phyloP scores from a whole-genome alignment of 2,113 vertebrate species.

The Neofelis nebulosa region DNA sequence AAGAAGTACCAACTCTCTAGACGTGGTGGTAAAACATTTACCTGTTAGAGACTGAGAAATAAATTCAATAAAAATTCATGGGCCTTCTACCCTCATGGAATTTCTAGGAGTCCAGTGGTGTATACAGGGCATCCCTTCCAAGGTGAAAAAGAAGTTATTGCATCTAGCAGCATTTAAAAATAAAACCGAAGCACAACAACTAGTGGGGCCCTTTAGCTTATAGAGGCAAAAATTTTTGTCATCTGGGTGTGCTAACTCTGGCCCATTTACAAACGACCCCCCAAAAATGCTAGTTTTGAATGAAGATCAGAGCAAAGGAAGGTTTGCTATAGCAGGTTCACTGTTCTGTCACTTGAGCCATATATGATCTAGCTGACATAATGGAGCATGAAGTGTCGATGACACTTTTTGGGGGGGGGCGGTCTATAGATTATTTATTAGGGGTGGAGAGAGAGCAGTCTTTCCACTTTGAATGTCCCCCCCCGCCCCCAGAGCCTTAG shows the following conservation, averaged over 20 bases:
- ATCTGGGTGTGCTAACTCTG: neutral
- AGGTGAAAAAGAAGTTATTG: neutral
- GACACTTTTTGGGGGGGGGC: neutral
- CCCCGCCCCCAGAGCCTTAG: neutral
- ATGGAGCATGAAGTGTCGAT: neutral
- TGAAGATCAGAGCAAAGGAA: neutral
- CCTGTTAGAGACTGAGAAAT: neutral
- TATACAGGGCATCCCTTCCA: neutral
- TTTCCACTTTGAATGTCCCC: neutral
- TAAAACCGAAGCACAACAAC: neutral
- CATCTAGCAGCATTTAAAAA: neutral
- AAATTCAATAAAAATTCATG: neutral
- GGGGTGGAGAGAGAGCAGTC: neutral
- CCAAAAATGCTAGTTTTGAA: neutral
- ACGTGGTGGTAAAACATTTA: neutral
- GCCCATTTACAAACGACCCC: neutral
- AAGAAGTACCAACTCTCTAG: neutral
- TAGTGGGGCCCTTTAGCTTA: neutral
- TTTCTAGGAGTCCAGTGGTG: neutral
- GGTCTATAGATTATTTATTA: slow-evolving; percentile 19
- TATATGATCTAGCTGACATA: neutral
- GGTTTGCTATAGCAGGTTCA: neutral
- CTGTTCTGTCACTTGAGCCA: neutral
- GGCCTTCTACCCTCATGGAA: neutral
- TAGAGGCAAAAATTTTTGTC: neutral